Evolutionary conservation across 1,140 invertebrate genomes (phyloP), one percentile per base, ranked within the genome.

Genomic region (Lerema accius): DNA sequence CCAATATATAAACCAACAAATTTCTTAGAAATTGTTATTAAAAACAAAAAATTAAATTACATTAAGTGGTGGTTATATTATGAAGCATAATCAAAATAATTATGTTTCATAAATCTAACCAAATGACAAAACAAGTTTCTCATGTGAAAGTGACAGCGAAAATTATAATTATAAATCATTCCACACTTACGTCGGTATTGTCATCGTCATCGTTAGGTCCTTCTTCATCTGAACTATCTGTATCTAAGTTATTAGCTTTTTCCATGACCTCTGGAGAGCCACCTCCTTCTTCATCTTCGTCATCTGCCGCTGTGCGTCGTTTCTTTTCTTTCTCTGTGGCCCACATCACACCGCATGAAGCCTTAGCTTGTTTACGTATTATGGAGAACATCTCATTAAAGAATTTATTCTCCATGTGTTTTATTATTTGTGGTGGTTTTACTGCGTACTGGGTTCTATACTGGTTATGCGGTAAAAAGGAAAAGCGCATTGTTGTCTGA

Each of bases 151-250:
- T n/a, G n/a, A n/a, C n/a, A n/a, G n/a, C n/a, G n/a, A n/a, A n/a
- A n/a, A n/a, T n/a, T n/a, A n/a, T n/a, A n/a, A n/a, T 46, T 16
- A 32, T 6, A 19, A 46, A 14, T 9, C 14, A 58, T 15, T 13
- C 3, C 35, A 37, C 23, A 63, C 80, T 78, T 84, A 92, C 90
- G 59, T 86, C 85, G 23, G 89, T 90, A 65, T 86, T 82, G 42
- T 91, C 88, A 65, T 92, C 90, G 59, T 96, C 96, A 13, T 94
- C 94, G 42, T 95, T 95, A 58, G 95, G 95, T 0, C 94, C 94
- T 78, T 97, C 96, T 69, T 97, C 95, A 76, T 96, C 95, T 37
- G 96, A 96, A 39, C 94, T 93, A 53, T 94, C 93, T 66, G 94
- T 93, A 35, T 93, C 87, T 63, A 55, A 11, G 48, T 93, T 93